A percentile compares a stretch with the other conserved stretches of the same genome.
Conservation (phyloP, 2,113 vertebrate species). For the Chamaetylas fuelleborni region DNA sequence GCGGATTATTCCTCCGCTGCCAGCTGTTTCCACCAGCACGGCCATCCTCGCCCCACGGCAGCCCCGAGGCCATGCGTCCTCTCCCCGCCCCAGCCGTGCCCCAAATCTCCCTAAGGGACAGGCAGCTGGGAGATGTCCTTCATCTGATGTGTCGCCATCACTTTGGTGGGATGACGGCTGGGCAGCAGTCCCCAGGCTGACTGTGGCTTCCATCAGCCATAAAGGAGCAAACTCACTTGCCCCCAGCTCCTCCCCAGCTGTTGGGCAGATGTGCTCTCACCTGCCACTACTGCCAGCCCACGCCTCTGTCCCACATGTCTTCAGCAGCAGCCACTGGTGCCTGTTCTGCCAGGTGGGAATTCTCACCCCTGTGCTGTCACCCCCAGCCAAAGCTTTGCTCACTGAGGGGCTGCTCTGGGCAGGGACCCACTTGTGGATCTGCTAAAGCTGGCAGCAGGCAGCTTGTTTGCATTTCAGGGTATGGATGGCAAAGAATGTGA, state of each 20-base stretch:
- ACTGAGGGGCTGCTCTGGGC: not conserved
- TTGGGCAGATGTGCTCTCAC: not conserved
- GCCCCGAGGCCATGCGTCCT: rapidly evolving
- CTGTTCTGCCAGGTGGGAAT: not conserved
- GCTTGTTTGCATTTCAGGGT: not conserved
- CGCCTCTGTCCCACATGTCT: rapidly evolving
- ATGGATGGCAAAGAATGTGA: not conserved
- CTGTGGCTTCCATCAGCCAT: not conserved
- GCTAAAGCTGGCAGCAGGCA: not conserved
- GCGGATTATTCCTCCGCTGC: not conserved
- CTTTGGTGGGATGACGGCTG: not conserved
- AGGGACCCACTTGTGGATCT: not conserved
- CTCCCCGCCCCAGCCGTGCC: not conserved
- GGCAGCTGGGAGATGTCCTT: not conserved
- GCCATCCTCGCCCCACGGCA: not conserved
- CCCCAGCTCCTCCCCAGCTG: not conserved
- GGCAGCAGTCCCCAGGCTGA: not conserved
- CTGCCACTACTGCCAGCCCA: not conserved
- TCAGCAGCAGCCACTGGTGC: not conserved
- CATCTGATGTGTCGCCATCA: not conserved
- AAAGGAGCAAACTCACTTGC: rapidly evolving
- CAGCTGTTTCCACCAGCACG: not conserved
- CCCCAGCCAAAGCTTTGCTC: not conserved
- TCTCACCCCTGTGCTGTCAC: not conserved
- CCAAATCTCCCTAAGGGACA: not conserved